A percentile compares a stretch with the other conserved stretches of the same genome.
Conservation (phyloP, 2,888 invertebrate species). For the Leucophenga montana region DNA sequence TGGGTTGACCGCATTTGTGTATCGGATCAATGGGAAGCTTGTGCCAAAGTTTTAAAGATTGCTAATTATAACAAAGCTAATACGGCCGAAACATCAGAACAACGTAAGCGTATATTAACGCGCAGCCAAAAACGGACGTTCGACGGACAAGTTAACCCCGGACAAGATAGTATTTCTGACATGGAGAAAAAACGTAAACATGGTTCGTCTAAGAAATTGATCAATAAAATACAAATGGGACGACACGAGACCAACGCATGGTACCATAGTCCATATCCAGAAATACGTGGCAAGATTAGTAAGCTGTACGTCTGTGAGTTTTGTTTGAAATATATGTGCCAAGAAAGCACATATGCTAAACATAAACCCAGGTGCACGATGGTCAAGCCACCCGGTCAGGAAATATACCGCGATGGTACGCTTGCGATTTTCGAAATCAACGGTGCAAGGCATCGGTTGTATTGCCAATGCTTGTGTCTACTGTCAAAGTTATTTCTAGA, state of each 20-base stretch:
- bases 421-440: constrained; percentile 98
- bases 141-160: constrained; percentile 98
- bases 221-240: constrained; percentile 85
- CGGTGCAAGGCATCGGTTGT: constrained; percentile 94
- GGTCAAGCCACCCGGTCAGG: constrained; percentile 94
- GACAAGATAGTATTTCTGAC: constrained; percentile 96
- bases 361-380: constrained; percentile 89
- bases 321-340: constrained; percentile 95
- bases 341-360: constrained; percentile 91
- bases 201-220: constrained; percentile 73
- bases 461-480: constrained; percentile 96
- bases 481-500: constrained; percentile 97
- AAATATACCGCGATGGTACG: constrained; percentile 96
- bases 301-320: constrained; percentile 97
- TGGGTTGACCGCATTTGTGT: constrained; percentile 92
- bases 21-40: constrained; percentile 82
- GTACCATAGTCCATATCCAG: constrained; percentile 99
- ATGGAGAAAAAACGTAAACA: constrained; percentile 96
- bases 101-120: constrained; percentile 87
- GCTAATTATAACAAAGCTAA: constrained; percentile 7
- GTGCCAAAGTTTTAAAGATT: constrained; percentile 23
- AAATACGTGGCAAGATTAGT: constrained; percentile 92
- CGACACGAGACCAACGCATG: constrained; percentile 98
- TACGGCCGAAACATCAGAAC: constrained; percentile 33
- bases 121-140: constrained; percentile 97